Base-by-base conservation (phyloP, 2,888 invertebrate genomes). In the Drosophila maculinotata region DNA sequence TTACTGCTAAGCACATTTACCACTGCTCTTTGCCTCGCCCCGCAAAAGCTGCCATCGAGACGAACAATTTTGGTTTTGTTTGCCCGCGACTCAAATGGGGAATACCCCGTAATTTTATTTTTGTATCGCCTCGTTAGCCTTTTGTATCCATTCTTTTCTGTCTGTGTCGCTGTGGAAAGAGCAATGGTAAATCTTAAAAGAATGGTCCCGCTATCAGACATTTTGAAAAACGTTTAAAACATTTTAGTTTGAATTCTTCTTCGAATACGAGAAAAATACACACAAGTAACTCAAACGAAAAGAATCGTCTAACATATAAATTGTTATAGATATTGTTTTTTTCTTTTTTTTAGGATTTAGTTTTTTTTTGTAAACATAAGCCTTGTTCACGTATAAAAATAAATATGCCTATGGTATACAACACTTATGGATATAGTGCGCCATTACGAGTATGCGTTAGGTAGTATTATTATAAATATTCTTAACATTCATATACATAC, bases 161-260 rank as follows among this genome's bases (percentile, higher is more conserved):
- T n/a, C 38, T 12, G 7, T 36, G 35, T 62, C 31, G 58, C 26
- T 57, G 53, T 71, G 36, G n/a, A 85, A 88, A 90, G 91, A 89
- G 89, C 91, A 92, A 90, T 92, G 91, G 90, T 90, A 91, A 91
- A 91, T 89, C 91, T 91, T 92, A 91, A 91, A 91, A 91, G 91
- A 91, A 89, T 92, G 92, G 92, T 92, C 91, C 92, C 91, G 90
- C 89, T 92, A 92, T 92, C 92, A 92, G 92, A 91, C 91, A 90
- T 91, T 91, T 90, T 90, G 89, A 91, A 91, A 91, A 90, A 84
- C 86, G 89, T 85, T 88, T 78, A 84, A 84, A 74, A 83, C 83
- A 77, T 90, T 90, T 88, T 80, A 76, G 83, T 83, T 82, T 89
- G 79, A 56, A 69, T 71, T 88, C 66, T 69, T 72, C 75, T 49